Conservation (phyloP, 2,888 invertebrate species). For the Ceraclea dissimilis region DNA sequence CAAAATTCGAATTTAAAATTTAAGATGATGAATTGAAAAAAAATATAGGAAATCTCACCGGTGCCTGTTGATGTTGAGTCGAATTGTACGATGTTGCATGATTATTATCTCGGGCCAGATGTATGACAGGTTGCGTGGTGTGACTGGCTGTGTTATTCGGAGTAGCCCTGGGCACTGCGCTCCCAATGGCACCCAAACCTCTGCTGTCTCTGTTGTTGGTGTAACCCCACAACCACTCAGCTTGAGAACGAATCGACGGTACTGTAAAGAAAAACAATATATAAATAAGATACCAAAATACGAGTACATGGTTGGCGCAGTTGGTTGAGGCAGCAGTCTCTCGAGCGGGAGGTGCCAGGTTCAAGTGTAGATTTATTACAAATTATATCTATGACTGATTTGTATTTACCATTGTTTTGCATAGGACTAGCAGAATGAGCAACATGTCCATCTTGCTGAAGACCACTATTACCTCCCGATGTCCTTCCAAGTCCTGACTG, state of each 20-base stretch:
- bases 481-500: conserved; percentile 8
- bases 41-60: not conserved
- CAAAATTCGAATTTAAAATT: too few relatives aligned
- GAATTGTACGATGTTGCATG: not conserved
- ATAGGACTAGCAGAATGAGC: not conserved
- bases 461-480: not conserved
- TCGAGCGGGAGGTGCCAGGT: too few relatives aligned
- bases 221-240: conserved; percentile 18
- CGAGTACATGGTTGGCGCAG: too few relatives aligned
- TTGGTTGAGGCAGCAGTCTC: too few relatives aligned
- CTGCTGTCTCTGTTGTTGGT: conserved; percentile 5
- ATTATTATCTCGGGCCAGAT: conserved; percentile 9
- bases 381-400: too few relatives aligned
- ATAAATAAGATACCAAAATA: too few relatives aligned
- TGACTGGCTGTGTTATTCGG: too few relatives aligned
- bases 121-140: conserved; percentile 18
- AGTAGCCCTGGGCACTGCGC: conserved; percentile 32
- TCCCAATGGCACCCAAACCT: conserved; percentile 30
- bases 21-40: too few relatives aligned
- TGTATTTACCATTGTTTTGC: not conserved
- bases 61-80: conserved; percentile 6
- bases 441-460: not conserved
- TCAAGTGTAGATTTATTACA: too few relatives aligned
- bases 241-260: conserved; percentile 5
- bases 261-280: conserved; percentile 5